Base-by-base conservation (phyloP, 2,797 vertebrate species). In the Anolis apletophallus region DNA sequence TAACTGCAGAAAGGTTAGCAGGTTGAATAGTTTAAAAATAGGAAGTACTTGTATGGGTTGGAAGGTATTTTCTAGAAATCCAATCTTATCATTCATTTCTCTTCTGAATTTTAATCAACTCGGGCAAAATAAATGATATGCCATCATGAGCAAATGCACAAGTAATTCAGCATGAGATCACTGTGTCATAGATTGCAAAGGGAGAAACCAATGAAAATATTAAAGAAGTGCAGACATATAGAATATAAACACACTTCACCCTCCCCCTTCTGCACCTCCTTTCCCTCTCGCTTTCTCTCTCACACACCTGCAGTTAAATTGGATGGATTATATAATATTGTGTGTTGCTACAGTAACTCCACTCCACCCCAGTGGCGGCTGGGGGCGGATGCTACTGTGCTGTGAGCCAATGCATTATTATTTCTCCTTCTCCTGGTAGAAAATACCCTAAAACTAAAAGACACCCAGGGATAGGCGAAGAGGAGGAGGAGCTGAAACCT, bases 261-360 rank as follows among this genome's bases (percentile, higher is more conserved):
- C 32, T 59, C 87, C 88, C 23, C 26, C 14, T 91, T 87, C 90
- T 1, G 78, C 2, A 83, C 29, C 78, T 88, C 90, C 85, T 94
- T 83, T 87, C 91, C 19, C 36, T 86, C 92, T 74, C 91, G 83
- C 64, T 8, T 17, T 9, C 26, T 64, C 59, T 23, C 21, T 11
- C 59, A 0, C 81, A 88, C 87, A 75, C 96, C 94, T 92, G 94
- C 92, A 93, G 94, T 93, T 91, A 91, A 89, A 84, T 88, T 32
- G 92, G 92, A 91, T 80, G 77, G 88, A 83, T 97, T 96, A 95
- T 85, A 93, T 96, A 96, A 96, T 0, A 79, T 67, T 73, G 26
- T 83, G 95, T 93, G 95, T 94, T 95, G 95, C 95, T 83, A 93
- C 93, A 92, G 95, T 92, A 95, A 91, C 94, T 90, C 34, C 46